A percentile compares a stretch with the other conserved stretches of the same genome.
Conservation (phyloP, 1,140 invertebrate genomes). For the Lanistes nyassanus region DNA sequence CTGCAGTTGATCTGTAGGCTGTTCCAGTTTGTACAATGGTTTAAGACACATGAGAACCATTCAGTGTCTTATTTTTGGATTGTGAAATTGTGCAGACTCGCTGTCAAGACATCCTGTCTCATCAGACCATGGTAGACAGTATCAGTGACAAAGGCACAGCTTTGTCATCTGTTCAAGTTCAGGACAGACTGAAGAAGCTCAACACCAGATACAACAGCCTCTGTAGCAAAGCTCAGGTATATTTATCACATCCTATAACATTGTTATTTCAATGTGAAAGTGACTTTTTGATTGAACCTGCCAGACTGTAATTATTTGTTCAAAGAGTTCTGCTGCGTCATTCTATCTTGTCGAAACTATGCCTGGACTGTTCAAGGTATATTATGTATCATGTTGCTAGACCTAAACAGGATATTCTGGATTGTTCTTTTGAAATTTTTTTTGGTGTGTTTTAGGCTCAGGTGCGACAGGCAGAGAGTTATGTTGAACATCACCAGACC, state of each 20-base stretch:
- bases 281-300: no score
- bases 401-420: no score
- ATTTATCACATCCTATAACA: background rate
- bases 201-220: constrained; percentile 77
- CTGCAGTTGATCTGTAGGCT: no score
- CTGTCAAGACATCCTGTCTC: constrained; percentile 89
- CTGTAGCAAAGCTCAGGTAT: constrained; percentile 87
- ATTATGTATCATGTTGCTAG: no score
- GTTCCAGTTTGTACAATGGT: no score
- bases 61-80: no score
- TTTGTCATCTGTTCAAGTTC: constrained; percentile 76
- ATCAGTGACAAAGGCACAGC: constrained; percentile 93
- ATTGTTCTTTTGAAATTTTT: no score
- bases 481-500: constrained; percentile 81
- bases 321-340: no score
- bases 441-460: constrained; percentile 3
- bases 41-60: no score
- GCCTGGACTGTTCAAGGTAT: no score
- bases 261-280: background rate
- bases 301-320: no score
- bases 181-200: constrained; percentile 56
- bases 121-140: constrained; percentile 88
- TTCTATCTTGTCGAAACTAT: no score
- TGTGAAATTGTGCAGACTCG: constrained; percentile 66
- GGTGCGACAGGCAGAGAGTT: constrained; percentile 85